A percentile compares a stretch with the other conserved stretches of the same genome.
Evolutionary conservation across 37 sponge, comb jelly and placozoan species (phyloP).

Genomic region (Cliona cf. orientalis): DNA sequence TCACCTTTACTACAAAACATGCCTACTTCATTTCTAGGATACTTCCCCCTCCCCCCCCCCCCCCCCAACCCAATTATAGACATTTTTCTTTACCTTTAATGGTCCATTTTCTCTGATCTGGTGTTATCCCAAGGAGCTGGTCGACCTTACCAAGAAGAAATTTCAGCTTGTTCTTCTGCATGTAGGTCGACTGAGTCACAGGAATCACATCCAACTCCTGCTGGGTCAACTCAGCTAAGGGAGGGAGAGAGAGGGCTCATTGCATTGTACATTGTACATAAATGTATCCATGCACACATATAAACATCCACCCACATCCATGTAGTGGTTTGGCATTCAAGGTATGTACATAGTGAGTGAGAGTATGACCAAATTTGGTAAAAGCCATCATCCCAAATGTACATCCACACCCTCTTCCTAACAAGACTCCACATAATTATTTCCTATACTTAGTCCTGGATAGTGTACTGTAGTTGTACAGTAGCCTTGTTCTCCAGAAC

Average conservation of each 20-base stretch:
- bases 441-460: not conserved
- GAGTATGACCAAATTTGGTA: no score
- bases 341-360: no score
- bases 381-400: not conserved
- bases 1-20: no score
- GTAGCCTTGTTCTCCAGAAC: no score
- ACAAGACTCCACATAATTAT: not conserved
- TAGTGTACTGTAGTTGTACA: no score
- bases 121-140: constrained; percentile 29
- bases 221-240: constrained; percentile 19
- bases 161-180: constrained; percentile 65
- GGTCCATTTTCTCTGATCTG: constrained; percentile 28
- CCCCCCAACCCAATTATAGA: not conserved
- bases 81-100: constrained; percentile 54
- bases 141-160: constrained; percentile 60
- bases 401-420: not conserved
- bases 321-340: no score
- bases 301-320: no score
- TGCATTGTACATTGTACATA: no score
- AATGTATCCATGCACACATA: no score
- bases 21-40: not conserved
- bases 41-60: no score
- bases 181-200: constrained; percentile 58
- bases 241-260: no score
- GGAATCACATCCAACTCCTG: constrained; percentile 36